phyloP scores from a whole-genome alignment of 2,888 invertebrate genomes.

The Hipparchia semele region DNA sequence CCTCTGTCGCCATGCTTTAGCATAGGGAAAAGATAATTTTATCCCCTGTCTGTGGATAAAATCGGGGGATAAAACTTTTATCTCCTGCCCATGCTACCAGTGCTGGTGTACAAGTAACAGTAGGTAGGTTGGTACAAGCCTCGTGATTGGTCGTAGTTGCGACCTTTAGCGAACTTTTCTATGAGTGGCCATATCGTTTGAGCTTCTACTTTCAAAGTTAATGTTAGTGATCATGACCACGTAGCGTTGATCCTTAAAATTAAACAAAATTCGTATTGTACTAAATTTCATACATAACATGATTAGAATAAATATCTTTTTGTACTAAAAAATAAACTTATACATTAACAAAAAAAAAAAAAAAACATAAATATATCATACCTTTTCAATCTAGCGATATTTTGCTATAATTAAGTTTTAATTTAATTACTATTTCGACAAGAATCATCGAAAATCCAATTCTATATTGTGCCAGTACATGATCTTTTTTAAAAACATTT shows the following conservation, averaged over 20 bases:
- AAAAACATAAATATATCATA: background rate
- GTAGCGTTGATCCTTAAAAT: background rate
- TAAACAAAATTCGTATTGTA: constrained; percentile 5
- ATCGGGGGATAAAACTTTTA: too few relatives aligned
- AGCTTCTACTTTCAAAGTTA: too few relatives aligned
- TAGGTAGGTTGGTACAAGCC: too few relatives aligned
- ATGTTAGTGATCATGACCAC: background rate
- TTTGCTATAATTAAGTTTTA: constrained; percentile 3
- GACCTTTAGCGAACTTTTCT: too few relatives aligned
- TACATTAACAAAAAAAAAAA: background rate
- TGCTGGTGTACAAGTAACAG: too few relatives aligned
- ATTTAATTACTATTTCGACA: constrained; percentile 12
- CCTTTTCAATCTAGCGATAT: background rate
- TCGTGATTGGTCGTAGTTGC: too few relatives aligned
- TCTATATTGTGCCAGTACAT: constrained; percentile 24
- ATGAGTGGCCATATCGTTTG: too few relatives aligned
- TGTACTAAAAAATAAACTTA: background rate
- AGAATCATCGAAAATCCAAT: constrained; percentile 24
- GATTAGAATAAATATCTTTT: background rate
- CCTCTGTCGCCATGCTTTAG: too few relatives aligned
- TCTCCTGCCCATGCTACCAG: too few relatives aligned
- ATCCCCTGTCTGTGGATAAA: too few relatives aligned
- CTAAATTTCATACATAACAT: constrained; percentile 5
- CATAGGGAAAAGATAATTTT: too few relatives aligned
- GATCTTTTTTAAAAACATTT: constrained; percentile 15